These are phyloP conservation scores for Felis catus DNA, from an alignment of 2,113 vertebrate species.

Conservation along the genomic window F.catus_Fca126_mat1.0 CM031412.1:22616501-22617000, in stretches of 20 bases:
- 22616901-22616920: neutral
- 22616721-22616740: neutral
- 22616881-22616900: neutral
- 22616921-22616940: too few relatives aligned
- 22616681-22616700: neutral
- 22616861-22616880: neutral
- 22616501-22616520: neutral
- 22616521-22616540: neutral
- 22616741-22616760: constrained; percentile 10
- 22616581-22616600: constrained; percentile 55
- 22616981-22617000: too few relatives aligned
- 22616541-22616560: constrained; percentile 6
- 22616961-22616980: too few relatives aligned
- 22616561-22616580: constrained; percentile 55
- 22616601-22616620: neutral
- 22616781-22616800: neutral
- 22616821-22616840: neutral
- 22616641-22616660: neutral
- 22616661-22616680: neutral
- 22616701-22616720: neutral
- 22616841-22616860: neutral
- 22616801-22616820: neutral
- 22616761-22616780: neutral
- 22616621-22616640: neutral
- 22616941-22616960: too few relatives aligned